A percentile compares a stretch with the other conserved stretches of the same genome.
Evolutionary conservation across 2,113 vertebrate genomes (phyloP).

Genomic region (Thalassoma bifasciatum): DNA sequence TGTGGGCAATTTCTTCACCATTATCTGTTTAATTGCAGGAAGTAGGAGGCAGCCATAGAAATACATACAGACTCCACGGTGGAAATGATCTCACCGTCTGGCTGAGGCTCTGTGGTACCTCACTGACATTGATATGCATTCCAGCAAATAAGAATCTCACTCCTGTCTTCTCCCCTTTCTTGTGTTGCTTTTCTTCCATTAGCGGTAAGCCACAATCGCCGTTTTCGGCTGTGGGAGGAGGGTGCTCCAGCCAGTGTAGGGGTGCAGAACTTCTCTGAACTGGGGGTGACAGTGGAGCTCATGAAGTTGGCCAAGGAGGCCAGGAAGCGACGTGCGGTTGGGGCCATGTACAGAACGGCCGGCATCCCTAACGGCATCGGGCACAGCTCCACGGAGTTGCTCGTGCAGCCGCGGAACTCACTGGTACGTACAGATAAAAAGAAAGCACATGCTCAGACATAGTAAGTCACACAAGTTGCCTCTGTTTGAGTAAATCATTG

Average conservation of each 20-base stretch:
- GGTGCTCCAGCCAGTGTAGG: constrained; percentile 75
- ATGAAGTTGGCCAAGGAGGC: constrained; percentile 82
- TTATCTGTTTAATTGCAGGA: constrained; percentile 66
- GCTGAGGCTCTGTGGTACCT: constrained; percentile 68
- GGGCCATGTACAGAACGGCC: constrained; percentile 80
- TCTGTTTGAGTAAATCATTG: constrained; percentile 32
- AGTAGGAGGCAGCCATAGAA: constrained; percentile 53
- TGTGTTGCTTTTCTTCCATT: constrained; percentile 50
- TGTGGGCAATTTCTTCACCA: constrained; percentile 51
- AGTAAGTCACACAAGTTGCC: constrained; percentile 49
- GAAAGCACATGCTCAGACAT: constrained; percentile 45
- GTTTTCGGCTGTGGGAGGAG: constrained; percentile 83
- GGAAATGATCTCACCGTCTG: constrained; percentile 78
- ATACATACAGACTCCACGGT: constrained; percentile 61
- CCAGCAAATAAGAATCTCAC: constrained; percentile 61
- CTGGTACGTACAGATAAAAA: constrained; percentile 72
- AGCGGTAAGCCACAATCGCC: constrained; percentile 82
- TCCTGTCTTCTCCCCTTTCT: constrained; percentile 51
- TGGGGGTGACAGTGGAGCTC: constrained; percentile 81
- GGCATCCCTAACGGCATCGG: constrained; percentile 83
- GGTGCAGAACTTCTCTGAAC: constrained; percentile 82
- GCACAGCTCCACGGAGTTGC: constrained; percentile 84
- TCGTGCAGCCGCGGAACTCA: constrained; percentile 78
- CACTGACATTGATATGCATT: constrained; percentile 69
- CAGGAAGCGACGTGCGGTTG: constrained; percentile 76